Conservation (phyloP, 2,888 invertebrate genomes). For the Hirtodrosophila histrioides region DNA sequence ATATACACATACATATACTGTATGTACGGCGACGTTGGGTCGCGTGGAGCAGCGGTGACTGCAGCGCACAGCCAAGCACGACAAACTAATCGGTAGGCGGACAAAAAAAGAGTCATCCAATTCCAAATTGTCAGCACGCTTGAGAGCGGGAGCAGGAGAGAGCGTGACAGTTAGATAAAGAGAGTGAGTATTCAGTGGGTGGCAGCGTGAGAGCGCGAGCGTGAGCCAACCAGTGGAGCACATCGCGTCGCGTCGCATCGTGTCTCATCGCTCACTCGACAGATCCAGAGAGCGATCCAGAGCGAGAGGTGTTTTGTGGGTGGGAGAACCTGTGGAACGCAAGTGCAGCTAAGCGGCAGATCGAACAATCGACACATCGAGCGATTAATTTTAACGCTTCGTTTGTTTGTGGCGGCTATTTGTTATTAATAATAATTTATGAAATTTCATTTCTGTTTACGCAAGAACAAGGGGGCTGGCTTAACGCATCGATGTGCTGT, state of each 20-base stretch:
- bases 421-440: constrained; percentile 58
- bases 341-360: constrained; percentile 9
- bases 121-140: constrained; percentile 37
- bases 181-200: constrained; percentile 26
- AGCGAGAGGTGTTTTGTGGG: not conserved
- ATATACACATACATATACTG: constrained; percentile 19
- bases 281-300: not conserved
- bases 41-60: constrained; percentile 41
- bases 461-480: constrained; percentile 19
- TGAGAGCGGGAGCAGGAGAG: constrained; percentile 12
- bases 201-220: constrained; percentile 10
- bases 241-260: too few species aligned
- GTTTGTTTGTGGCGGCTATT: constrained; percentile 38
- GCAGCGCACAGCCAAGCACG: constrained; percentile 50
- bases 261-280: too few species aligned
- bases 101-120: constrained; percentile 41
- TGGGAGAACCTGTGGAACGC: constrained; percentile 26
- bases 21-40: constrained; percentile 22
- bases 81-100: constrained; percentile 60
- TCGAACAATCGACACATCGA: constrained; percentile 37
- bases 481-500: not conserved
- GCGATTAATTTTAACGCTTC: constrained; percentile 11
- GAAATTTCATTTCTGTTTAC: constrained; percentile 49
- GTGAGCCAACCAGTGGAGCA: too few species aligned
- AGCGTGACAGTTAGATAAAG: not conserved